These are phyloP conservation scores for Lepidurus arcticus DNA, from an alignment of 1,140 invertebrate species.

Conservation along the genomic window DNA sequence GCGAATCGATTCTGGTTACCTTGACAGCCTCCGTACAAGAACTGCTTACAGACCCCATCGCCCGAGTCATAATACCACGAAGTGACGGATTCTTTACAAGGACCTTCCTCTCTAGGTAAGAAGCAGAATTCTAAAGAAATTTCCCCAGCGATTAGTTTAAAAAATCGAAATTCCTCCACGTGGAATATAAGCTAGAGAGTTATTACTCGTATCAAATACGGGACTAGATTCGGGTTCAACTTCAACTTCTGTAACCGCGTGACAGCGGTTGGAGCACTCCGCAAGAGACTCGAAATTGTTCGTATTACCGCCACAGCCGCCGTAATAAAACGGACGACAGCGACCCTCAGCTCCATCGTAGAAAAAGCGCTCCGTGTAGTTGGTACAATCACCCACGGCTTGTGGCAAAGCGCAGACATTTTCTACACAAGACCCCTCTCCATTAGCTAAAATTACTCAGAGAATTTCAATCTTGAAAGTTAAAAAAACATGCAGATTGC, in stretches of 20 bases:
- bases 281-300: conserved; percentile 68
- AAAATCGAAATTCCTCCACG: conserved; percentile 7
- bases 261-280: conserved; percentile 60
- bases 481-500: background rate
- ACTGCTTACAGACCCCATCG: conserved; percentile 71
- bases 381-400: conserved; percentile 67
- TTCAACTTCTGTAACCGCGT: conserved; percentile 37
- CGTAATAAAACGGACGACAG: conserved; percentile 73
- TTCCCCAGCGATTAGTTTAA: conserved; percentile 34
- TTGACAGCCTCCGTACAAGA: conserved; percentile 74
- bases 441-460: conserved; percentile 20
- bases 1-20: conserved; percentile 83
- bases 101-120: conserved; percentile 58
- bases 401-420: conserved; percentile 62
- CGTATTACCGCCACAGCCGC: conserved; percentile 71
- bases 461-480: background rate
- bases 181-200: too few relatives aligned
- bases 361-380: conserved; percentile 73
- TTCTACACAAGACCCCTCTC: background rate
- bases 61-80: conserved; percentile 73
- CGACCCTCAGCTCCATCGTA: conserved; percentile 65
- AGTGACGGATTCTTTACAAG: conserved; percentile 54
- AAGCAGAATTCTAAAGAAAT: conserved; percentile 63
- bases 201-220: background rate
- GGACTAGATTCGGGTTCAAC: background rate